These are phyloP conservation scores for Lamellibrachia luymesi DNA, from an alignment of 1,140 invertebrate genomes.

Conservation along the genomic window DNA sequence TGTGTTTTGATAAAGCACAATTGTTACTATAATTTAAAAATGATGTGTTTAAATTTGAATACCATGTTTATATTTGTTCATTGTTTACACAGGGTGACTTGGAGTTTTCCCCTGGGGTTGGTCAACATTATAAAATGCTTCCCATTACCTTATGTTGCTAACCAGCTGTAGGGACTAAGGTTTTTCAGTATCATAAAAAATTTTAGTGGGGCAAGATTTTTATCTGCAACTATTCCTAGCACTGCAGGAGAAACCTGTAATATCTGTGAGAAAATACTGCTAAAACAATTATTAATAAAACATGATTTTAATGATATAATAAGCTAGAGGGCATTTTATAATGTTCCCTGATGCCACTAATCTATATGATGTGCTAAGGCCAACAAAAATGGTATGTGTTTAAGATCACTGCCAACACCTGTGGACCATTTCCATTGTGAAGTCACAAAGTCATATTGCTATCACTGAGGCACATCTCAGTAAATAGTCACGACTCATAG, in stretches of 20 bases:
- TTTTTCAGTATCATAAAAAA: too few relatives aligned
- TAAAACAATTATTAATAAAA: neutral
- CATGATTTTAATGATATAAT: neutral
- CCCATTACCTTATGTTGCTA: too few relatives aligned
- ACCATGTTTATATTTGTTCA: too few relatives aligned
- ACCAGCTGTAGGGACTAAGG: too few relatives aligned
- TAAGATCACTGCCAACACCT: neutral
- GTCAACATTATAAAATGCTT: too few relatives aligned
- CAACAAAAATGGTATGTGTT: neutral
- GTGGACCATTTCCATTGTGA: neutral
- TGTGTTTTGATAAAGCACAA: too few relatives aligned
- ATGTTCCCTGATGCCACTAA: neutral
- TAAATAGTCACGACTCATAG: neutral
- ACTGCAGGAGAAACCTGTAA: neutral
- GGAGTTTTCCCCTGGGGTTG: too few relatives aligned
- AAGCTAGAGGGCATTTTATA: neutral
- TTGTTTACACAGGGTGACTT: too few relatives aligned
- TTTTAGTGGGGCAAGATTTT: too few relatives aligned
- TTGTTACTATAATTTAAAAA: too few relatives aligned
- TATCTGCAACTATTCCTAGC: neutral
- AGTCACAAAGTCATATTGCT: neutral
- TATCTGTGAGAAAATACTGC: neutral
- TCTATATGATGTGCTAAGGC: neutral
- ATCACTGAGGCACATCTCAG: neutral
- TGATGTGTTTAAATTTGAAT: too few relatives aligned